Percentiles rank a stretch among this genome's conserved stretches.
Conservation (phyloP, 2,113 vertebrate genomes). For the Dasyprocta punctata region DNA sequence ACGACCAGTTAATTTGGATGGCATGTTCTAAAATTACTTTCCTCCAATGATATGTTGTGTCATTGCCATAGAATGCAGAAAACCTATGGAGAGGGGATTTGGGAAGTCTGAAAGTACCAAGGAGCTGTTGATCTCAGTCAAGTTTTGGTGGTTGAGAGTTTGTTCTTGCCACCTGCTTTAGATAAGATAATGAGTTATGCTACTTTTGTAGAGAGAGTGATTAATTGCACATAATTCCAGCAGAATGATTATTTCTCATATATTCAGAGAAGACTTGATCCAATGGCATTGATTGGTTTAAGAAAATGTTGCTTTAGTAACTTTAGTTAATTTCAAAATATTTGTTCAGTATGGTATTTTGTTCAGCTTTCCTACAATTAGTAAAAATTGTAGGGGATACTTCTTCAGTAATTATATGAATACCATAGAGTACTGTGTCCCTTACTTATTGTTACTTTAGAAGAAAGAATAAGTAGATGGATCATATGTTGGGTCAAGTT, state of each 20-base stretch:
- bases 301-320: background rate
- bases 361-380: background rate
- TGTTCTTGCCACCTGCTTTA: background rate
- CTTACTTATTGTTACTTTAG: background rate
- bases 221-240: background rate
- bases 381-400: background rate
- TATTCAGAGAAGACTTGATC: background rate
- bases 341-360: background rate
- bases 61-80: background rate
- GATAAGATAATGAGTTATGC: background rate
- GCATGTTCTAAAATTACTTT: constrained; percentile 68
- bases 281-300: background rate
- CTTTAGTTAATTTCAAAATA: background rate
- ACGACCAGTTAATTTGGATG: constrained; percentile 40
- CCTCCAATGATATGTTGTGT: constrained; percentile 7
- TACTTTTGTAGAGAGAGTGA: background rate
- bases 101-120: background rate
- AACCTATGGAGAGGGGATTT: background rate
- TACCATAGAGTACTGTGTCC: background rate
- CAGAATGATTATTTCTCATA: too few species aligned
- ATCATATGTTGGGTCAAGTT: background rate
- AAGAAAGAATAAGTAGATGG: background rate
- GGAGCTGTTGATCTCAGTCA: background rate
- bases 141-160: background rate
- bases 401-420: background rate